These are phyloP conservation scores for Leptinotarsa haldemani DNA, from an alignment of 2,888 invertebrate genomes.

Conservation along the genomic window DNA sequence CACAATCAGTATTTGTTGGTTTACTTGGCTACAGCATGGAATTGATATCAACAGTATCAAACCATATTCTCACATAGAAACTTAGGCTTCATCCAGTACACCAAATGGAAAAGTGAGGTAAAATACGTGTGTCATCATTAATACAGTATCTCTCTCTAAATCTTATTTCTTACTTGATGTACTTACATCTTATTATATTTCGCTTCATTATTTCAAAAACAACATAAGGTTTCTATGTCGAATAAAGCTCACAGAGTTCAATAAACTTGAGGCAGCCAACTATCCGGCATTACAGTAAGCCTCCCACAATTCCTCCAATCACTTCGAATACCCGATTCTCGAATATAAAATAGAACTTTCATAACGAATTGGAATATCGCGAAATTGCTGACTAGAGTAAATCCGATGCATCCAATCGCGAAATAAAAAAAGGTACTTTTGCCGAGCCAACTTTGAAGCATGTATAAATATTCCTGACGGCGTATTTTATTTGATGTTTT, in stretches of 20 bases:
- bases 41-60: too few relatives aligned
- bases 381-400: constrained; percentile 19
- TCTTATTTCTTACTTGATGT: too few relatives aligned
- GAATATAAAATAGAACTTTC: constrained; percentile 4
- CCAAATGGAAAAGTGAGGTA: too few relatives aligned
- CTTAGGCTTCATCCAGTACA: too few relatives aligned
- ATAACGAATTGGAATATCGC: constrained; percentile 16
- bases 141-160: too few relatives aligned
- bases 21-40: too few relatives aligned
- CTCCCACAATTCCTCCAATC: neutral
- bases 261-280: constrained; percentile 10
- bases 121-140: too few relatives aligned
- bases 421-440: constrained; percentile 24
- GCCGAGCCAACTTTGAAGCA: constrained; percentile 32
- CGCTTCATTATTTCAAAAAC: neutral
- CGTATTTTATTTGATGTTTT: constrained; percentile 47
- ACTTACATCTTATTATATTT: too few relatives aligned
- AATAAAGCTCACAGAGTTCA: neutral
- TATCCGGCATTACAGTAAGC: constrained; percentile 11
- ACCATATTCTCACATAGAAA: too few relatives aligned
- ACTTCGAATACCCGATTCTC: neutral
- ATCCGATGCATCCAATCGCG: constrained; percentile 16
- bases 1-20: too few relatives aligned
- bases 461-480: constrained; percentile 41
- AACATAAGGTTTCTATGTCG: neutral